Evolutionary conservation across 2,888 invertebrate species (phyloP), one percentile per base, ranked within the genome.

Genomic region (Heliconius ethilla): DNA sequence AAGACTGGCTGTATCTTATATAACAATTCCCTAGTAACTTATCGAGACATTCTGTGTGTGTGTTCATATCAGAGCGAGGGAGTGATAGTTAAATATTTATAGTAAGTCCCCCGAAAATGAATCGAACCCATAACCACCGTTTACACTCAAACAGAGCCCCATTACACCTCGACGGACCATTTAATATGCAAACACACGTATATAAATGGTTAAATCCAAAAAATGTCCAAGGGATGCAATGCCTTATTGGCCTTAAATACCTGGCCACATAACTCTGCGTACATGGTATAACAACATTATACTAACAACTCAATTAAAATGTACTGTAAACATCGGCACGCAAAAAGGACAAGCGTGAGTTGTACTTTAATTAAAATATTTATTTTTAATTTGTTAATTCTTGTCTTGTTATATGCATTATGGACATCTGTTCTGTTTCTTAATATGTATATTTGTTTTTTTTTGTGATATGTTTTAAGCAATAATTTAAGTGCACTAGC

Each of bases 241-340:
- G 72, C 76, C 77, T 77, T 77, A 77, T 77, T 77, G 77, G 77
- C 67, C 45, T 74, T 77, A 77, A 77, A 77, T 77, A 62, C 73
- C 66, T 67, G 55, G 77, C 66, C 15, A 66, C 76, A 77, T 77
- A 77, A 15, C 75, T 74, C 22, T 76, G 76, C 76, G n/a, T 37
- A 79, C 67, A 79, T 74, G 78, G 76, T 29, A 73, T 69, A 69
- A 67, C 76, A 45, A 63, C 78, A 73, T 78, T 76, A 76, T 72
- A 63, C 76, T 78, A 76, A 78, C 78, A 78, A 78, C 78, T 78
- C 72, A 78, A 78, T 78, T 78, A 78, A 76, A 78, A 33, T 69
- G 55, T 70, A 72, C 73, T 73, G 72, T 69, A 66, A 62, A 33
- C 66, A 65, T 40, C 33, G 76, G 76, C 67, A 75, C 69, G 76